phyloP scores from a whole-genome alignment of 2,113 vertebrate genomes.

The Percina caprodes region DNA sequence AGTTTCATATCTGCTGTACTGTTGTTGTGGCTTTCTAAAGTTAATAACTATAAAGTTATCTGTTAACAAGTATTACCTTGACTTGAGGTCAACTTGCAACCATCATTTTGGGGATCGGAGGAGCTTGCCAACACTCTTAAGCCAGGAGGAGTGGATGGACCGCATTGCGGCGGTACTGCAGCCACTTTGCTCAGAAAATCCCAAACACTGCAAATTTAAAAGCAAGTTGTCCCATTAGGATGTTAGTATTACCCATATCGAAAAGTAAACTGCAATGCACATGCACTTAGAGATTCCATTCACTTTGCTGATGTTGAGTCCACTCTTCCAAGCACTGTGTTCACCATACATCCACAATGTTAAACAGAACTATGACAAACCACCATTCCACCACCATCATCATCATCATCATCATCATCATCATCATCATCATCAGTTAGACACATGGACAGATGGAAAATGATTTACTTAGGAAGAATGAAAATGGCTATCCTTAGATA shows the following conservation, averaged over 20 bases:
- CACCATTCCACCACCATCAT: too few relatives aligned
- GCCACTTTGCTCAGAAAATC: neutral
- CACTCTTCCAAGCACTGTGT: neutral
- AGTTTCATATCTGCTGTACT: neutral
- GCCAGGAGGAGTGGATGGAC: neutral
- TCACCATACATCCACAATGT: neutral
- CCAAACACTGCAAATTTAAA: constrained; percentile 35
- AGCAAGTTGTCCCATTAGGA: constrained; percentile 8
- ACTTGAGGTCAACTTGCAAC: constrained; percentile 13
- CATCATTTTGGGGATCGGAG: neutral
- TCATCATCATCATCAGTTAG: neutral
- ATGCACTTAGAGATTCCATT: neutral
- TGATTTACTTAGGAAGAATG: neutral
- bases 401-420: too few relatives aligned
- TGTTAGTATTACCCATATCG: neutral
- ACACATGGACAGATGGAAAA: neutral
- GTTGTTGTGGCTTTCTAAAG: neutral
- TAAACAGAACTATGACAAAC: neutral
- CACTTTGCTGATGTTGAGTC: neutral
- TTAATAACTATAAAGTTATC: constrained; percentile 22
- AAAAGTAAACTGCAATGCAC: neutral
- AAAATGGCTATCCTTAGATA: neutral
- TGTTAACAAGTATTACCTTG: constrained; percentile 25
- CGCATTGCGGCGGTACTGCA: neutral
- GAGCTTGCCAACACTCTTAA: constrained; percentile 5